These are phyloP conservation scores for Eupithecia vulgata DNA, from an alignment of 2,888 invertebrate genomes.

Conservation along the genomic window DNA sequence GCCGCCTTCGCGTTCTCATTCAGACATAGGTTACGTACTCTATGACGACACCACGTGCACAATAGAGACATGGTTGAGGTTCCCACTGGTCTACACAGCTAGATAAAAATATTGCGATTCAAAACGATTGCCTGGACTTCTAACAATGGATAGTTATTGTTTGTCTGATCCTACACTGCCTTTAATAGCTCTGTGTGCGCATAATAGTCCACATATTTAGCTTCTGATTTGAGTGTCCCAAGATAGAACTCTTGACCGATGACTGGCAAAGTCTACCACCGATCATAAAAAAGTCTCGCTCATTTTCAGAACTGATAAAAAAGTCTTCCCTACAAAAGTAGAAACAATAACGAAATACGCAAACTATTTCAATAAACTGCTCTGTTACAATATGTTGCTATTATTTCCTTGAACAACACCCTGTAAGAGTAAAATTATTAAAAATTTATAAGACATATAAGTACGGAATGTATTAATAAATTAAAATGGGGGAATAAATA, in stretches of 20 bases:
- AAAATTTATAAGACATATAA: neutral
- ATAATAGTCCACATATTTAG: neutral
- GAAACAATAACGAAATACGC: neutral
- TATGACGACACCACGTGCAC: slow-evolving; percentile 27
- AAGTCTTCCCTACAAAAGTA: neutral
- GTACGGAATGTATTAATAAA: too few species aligned
- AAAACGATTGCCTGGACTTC: neutral
- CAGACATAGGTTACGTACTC: slow-evolving; percentile 31
- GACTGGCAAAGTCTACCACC: neutral
- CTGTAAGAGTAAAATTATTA: neutral
- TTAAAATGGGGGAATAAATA: neutral
- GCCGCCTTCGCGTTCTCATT: slow-evolving; percentile 27
- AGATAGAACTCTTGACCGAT: neutral
- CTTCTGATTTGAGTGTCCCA: neutral
- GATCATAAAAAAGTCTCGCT: neutral
- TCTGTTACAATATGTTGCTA: neutral
- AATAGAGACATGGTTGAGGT: slow-evolving; percentile 15
- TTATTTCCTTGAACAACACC: neutral
- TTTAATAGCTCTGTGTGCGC: neutral
- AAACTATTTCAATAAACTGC: neutral
- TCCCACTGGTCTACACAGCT: slow-evolving; percentile 1
- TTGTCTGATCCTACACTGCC: neutral
- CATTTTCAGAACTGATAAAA: neutral
- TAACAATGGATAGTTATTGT: slow-evolving; percentile 8
- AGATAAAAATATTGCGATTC: slow-evolving; percentile 5